Evolutionary conservation across 2,113 vertebrate genomes (phyloP).

Genomic region (Chaetops frenatus): DNA sequence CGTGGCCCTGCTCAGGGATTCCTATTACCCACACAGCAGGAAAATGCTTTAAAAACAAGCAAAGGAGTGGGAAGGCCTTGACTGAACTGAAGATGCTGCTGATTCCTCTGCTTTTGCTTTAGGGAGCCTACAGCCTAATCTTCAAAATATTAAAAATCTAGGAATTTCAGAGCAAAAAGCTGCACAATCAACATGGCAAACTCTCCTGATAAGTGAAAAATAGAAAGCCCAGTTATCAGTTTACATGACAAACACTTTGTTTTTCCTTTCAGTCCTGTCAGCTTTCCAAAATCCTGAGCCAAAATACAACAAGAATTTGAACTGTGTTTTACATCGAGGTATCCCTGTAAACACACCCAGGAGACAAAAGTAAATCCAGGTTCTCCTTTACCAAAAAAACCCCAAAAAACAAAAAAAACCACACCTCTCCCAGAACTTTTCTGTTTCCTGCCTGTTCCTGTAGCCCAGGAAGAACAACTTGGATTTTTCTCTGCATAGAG

Average conservation of each 20-base stretch:
- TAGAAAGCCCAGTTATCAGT: not conserved
- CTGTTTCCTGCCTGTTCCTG: not conserved
- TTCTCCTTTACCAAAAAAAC: not conserved
- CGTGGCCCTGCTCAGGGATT: not conserved
- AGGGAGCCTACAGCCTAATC: not conserved
- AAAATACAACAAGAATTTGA: not conserved
- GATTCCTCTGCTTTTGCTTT: not conserved
- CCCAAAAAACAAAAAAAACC: not conserved
- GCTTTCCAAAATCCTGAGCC: constrained; percentile 30
- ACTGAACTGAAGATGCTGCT: not conserved
- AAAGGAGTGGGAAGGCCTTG: not conserved
- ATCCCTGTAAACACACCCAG: not conserved
- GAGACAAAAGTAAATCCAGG: not conserved
- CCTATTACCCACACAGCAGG: not conserved
- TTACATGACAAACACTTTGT: constrained; percentile 26
- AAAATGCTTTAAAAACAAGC: not conserved
- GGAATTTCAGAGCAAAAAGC: not conserved
- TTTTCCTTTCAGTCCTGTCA: constrained; percentile 43
- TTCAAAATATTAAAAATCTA: not conserved
- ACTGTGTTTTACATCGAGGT: not conserved
- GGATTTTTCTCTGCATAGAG: not conserved
- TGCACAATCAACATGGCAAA: not conserved
- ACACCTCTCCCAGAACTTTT: not conserved
- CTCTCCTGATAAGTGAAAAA: not conserved
- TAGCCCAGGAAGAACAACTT: not conserved